These are phyloP conservation scores for Acanthornis magna DNA, from an alignment of 2,797 vertebrate genomes.

Conservation along the genomic window DNA sequence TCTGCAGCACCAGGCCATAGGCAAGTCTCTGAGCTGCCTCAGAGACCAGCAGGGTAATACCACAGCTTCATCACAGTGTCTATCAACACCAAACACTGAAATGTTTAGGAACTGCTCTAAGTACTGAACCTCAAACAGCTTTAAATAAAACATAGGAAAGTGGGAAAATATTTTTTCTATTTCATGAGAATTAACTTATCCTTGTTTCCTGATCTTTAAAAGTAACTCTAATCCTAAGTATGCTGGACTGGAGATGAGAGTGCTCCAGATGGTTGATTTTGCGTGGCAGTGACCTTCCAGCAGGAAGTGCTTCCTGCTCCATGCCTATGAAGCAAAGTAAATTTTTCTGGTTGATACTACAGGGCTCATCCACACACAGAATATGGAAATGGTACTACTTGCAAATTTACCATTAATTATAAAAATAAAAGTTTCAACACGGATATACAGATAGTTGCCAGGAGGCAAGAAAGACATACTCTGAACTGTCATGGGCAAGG, in stretches of 20 bases:
- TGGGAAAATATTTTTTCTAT: not conserved
- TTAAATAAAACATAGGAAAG: not conserved
- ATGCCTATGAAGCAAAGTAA: accelerated
- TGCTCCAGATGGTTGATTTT: not conserved
- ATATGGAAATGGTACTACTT: not conserved
- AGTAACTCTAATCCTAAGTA: not conserved
- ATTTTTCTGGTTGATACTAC: not conserved
- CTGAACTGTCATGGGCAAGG: not conserved
- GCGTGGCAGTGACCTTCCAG: not conserved
- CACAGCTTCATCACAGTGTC: not conserved
- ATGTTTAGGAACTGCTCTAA: not conserved
- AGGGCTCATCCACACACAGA: not conserved
- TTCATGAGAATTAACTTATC: not conserved
- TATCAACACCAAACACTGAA: not conserved
- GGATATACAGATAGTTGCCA: not conserved
- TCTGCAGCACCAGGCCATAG: not conserved
- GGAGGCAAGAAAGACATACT: not conserved
- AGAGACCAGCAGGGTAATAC: not conserved
- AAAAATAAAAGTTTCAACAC: not conserved
- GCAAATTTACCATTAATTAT: not conserved
- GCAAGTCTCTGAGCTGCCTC: not conserved
- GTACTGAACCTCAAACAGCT: not conserved
- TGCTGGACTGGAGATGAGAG: not conserved
- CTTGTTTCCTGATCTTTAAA: not conserved
- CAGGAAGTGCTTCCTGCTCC: not conserved